A percentile compares a stretch with the other conserved stretches of the same genome.
phyloP scores from a whole-genome alignment of 2,113 vertebrate species.

The Amblyopsis rosae region DNA sequence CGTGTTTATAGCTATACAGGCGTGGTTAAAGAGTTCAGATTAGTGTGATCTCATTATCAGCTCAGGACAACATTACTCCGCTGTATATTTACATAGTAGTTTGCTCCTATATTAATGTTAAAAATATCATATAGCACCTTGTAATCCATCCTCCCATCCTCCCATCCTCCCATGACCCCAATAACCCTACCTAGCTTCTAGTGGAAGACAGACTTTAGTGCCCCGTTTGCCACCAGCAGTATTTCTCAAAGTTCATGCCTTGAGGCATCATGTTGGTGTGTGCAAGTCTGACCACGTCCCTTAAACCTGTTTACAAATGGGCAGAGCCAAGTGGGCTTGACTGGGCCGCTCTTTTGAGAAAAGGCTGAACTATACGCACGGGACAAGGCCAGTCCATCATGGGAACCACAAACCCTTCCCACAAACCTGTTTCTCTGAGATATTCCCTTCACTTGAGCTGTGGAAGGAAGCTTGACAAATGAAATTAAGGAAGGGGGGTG shows the following conservation, averaged over 20 bases:
- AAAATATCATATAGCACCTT: too few species aligned
- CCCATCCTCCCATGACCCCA: too few species aligned
- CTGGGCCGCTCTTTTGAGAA: slow-evolving; percentile 17
- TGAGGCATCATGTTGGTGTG: slow-evolving; percentile 15
- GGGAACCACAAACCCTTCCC: slow-evolving; percentile 28
- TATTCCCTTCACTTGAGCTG: slow-evolving; percentile 34
- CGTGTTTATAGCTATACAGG: too few species aligned
- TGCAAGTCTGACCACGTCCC: slow-evolving; percentile 16
- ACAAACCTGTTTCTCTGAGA: slow-evolving; percentile 34
- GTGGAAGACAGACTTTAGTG: slow-evolving; percentile 28
- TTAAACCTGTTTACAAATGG: slow-evolving; percentile 56
- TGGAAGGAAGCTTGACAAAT: slow-evolving; percentile 11
- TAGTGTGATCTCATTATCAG: too few species aligned
- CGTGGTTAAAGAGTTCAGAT: too few species aligned
- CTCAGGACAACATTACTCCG: too few species aligned
- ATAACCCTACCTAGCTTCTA: too few species aligned
- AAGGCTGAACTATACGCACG: slow-evolving; percentile 18
- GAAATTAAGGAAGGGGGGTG: slow-evolving; percentile 13
- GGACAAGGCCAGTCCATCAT: slow-evolving; percentile 24
- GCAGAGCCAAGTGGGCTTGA: slow-evolving; percentile 42
- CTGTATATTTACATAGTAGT: too few species aligned
- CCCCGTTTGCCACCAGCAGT: slow-evolving; percentile 40
- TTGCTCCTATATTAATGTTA: too few species aligned
- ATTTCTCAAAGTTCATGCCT: slow-evolving; percentile 14
- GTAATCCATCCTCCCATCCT: too few species aligned